Percentiles rank a stretch among this genome's conserved stretches.
Conservation (phyloP, 2,888 invertebrate species). For the Nymphalis urticae region DNA sequence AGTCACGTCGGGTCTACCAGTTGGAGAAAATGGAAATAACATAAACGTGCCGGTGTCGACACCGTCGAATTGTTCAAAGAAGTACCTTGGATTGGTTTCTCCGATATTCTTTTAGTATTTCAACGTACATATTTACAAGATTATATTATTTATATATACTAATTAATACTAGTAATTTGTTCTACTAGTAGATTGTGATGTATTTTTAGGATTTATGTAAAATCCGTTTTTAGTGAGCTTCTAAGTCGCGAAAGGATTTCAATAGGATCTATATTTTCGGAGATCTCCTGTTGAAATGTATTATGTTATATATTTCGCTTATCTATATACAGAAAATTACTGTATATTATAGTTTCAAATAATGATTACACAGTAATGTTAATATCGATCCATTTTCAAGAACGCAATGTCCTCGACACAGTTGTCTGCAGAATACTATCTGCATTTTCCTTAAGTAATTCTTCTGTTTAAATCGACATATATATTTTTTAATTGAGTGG, state of each 20-base stretch:
- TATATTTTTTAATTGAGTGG: not conserved
- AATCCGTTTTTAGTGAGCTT: too few relatives aligned
- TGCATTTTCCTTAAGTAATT: constrained; percentile 46
- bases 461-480: constrained; percentile 23
- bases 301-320: too few relatives aligned
- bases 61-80: not conserved
- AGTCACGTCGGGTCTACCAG: constrained; percentile 18
- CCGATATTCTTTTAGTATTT: not conserved
- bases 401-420: constrained; percentile 54
- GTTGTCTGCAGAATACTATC: constrained; percentile 47
- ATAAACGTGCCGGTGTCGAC: constrained; percentile 13
- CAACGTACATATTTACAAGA: not conserved
- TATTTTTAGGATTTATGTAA: too few relatives aligned
- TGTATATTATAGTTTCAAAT: constrained; percentile 6
- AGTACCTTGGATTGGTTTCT: constrained; percentile 2
- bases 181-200: too few relatives aligned
- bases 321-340: not conserved
- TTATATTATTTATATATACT: too few relatives aligned
- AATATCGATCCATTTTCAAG: constrained; percentile 52
- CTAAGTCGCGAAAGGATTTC: too few relatives aligned
- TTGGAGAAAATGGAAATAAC: constrained; percentile 17
- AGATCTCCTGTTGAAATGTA: too few relatives aligned
- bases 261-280: too few relatives aligned
- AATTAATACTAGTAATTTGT: too few relatives aligned
- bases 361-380: constrained; percentile 35